Percentiles rank a stretch among this genome's conserved stretches.
Conservation (phyloP, 2,888 invertebrate species). For the Apotomis turbidana region DNA sequence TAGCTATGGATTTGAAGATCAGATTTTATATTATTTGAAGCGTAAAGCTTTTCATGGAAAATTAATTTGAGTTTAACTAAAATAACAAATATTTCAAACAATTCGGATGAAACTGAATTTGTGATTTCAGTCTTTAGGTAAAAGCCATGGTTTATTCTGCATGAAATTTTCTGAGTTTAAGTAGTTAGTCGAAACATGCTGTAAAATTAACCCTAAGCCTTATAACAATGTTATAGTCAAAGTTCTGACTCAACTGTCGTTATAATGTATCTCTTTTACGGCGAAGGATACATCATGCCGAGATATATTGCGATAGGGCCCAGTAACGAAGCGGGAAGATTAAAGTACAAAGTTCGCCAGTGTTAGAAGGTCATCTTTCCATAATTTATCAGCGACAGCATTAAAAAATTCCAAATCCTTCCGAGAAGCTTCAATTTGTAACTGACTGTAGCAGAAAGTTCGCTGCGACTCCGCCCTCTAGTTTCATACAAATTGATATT, state of each 20-base stretch:
- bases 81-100: too few relatives aligned
- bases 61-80: too few relatives aligned
- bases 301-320: conserved; percentile 29
- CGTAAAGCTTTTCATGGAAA: too few relatives aligned
- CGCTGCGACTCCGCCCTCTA: conserved; percentile 71
- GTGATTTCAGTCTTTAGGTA: too few relatives aligned
- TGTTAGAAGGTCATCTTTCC: conserved; percentile 34
- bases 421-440: conserved; percentile 75
- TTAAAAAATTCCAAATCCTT: conserved; percentile 68
- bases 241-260: conserved; percentile 30
- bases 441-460: conserved; percentile 70
- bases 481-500: conserved; percentile 84
- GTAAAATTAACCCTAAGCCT: conserved; percentile 24
- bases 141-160: neutral
- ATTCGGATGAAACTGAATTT: too few relatives aligned
- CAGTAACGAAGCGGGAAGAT: conserved; percentile 35
- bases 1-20: too few relatives aligned
- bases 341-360: conserved; percentile 40
- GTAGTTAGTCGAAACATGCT: conserved; percentile 7
- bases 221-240: conserved; percentile 24
- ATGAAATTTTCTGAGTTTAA: neutral
- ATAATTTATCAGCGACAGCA: conserved; percentile 42
- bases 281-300: conserved; percentile 31
- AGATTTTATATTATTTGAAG: too few relatives aligned
- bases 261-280: conserved; percentile 36